A percentile compares a stretch with the other conserved stretches of the same genome.
phyloP scores from a whole-genome alignment of 2,797 vertebrate genomes.

The Tenualosa ilisha region DNA sequence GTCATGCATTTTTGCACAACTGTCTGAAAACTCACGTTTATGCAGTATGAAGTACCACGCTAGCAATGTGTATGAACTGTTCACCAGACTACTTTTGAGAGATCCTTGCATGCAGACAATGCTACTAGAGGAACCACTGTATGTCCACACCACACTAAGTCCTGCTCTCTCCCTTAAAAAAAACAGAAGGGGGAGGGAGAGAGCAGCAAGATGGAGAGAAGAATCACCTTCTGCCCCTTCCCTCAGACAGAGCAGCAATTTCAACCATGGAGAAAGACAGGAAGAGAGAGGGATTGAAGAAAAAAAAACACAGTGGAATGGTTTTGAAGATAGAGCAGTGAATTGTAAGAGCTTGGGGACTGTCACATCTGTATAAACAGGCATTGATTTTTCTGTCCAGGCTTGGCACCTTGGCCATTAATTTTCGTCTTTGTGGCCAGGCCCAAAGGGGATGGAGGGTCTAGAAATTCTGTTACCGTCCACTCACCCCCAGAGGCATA shows the following conservation, averaged over 20 bases:
- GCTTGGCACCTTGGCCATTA: constrained; percentile 97
- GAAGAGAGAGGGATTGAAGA: constrained; percentile 42
- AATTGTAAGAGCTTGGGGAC: constrained; percentile 77
- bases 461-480: constrained; percentile 99
- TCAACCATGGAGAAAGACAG: constrained; percentile 63
- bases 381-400: constrained; percentile 99
- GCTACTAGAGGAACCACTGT: neutral
- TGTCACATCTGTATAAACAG: constrained; percentile 99
- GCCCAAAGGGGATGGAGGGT: constrained; percentile 85
- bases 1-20: neutral
- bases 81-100: neutral
- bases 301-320: constrained; percentile 42
- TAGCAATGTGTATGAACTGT: neutral
- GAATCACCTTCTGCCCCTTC: constrained; percentile 39
- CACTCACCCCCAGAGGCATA: constrained; percentile 92
- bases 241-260: constrained; percentile 64
- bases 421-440: constrained; percentile 98
- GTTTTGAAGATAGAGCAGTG: constrained; percentile 65
- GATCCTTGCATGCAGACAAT: neutral
- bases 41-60: neutral
- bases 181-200: neutral
- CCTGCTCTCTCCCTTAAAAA: neutral
- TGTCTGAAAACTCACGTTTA: neutral
- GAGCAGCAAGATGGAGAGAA: constrained; percentile 31
- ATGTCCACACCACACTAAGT: too few species aligned